These are phyloP conservation scores for Carollia perspicillata DNA, from an alignment of 2,113 vertebrate genomes.

Conservation along the genomic window DNA sequence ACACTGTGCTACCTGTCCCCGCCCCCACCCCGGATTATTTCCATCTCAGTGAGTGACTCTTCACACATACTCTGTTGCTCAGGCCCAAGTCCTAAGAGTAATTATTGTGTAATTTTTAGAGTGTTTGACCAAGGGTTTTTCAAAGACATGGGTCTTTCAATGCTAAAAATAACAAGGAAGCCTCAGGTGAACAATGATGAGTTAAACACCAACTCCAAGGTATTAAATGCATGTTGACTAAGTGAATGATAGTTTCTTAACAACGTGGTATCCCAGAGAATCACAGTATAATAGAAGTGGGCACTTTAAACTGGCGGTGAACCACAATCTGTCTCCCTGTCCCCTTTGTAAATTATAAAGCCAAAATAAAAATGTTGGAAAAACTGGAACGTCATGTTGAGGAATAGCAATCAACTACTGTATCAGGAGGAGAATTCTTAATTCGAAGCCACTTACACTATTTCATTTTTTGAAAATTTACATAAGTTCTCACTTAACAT, in stretches of 20 bases:
- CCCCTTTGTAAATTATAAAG: background rate
- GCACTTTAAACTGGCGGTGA: background rate
- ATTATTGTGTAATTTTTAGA: background rate
- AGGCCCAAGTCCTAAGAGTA: background rate
- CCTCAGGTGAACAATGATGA: background rate
- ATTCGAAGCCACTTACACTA: background rate
- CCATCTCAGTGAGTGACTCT: background rate
- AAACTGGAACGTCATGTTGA: background rate
- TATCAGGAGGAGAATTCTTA: background rate
- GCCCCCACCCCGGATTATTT: background rate
- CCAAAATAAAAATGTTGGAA: background rate
- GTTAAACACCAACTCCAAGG: background rate
- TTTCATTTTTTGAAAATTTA: background rate
- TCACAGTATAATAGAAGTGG: background rate
- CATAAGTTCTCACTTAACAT: background rate
- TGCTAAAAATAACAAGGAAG: background rate
- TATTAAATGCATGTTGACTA: background rate
- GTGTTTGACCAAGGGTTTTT: background rate
- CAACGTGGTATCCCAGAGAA: background rate
- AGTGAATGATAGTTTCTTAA: background rate
- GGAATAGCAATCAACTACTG: background rate
- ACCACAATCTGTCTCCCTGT: background rate
- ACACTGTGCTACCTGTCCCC: accelerated
- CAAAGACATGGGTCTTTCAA: background rate
- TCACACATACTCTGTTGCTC: accelerated